These are phyloP conservation scores for Zootermopsis nevadensis DNA, from an alignment of 2,888 invertebrate species.

Conservation along the genomic window DNA sequence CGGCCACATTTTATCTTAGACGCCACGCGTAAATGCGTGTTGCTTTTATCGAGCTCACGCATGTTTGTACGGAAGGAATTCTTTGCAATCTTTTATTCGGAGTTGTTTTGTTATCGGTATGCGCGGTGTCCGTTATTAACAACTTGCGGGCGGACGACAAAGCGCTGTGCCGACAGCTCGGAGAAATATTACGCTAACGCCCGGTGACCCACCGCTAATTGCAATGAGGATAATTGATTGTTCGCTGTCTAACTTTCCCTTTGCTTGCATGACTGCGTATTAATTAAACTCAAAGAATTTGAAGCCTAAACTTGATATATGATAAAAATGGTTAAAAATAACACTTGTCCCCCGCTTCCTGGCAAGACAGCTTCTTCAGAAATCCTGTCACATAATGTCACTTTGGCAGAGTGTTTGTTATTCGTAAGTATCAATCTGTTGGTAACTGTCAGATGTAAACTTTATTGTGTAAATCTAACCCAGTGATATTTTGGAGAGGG, in stretches of 20 bases:
- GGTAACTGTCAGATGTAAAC: background rate
- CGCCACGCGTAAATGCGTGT: background rate
- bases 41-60: background rate
- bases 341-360: background rate
- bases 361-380: background rate
- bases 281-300: constrained; percentile 32
- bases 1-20: too few relatives aligned
- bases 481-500: too few relatives aligned
- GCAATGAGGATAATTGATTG: constrained; percentile 31
- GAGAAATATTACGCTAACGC: constrained; percentile 26
- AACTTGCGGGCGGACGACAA: constrained; percentile 31
- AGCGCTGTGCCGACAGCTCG: constrained; percentile 10
- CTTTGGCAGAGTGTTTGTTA: background rate
- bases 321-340: constrained; percentile 22
- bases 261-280: constrained; percentile 28
- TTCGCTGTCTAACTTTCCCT: constrained; percentile 30
- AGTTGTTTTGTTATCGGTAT: constrained; percentile 13
- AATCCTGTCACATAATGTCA: constrained; percentile 5
- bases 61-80: constrained; percentile 9
- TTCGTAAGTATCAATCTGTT: background rate
- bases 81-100: constrained; percentile 30
- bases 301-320: constrained; percentile 20
- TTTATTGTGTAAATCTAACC: too few relatives aligned
- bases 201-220: constrained; percentile 30
- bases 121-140: constrained; percentile 14